phyloP scores from a whole-genome alignment of 2,888 invertebrate genomes.

The Neoaliturus tenellus region DNA sequence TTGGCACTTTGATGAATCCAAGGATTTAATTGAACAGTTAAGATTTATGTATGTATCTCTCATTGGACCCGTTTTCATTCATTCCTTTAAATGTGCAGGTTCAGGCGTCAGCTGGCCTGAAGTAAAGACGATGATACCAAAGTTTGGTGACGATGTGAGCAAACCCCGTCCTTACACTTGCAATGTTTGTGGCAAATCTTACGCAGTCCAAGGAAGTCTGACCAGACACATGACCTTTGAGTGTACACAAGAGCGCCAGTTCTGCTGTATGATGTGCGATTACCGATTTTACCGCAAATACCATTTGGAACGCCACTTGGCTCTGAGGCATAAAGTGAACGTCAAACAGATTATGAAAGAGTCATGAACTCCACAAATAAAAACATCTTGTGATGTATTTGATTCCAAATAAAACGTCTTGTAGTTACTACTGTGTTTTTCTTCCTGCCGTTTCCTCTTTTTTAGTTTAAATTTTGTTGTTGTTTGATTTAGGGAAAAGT shows the following conservation, averaged over 20 bases:
- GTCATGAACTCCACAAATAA: no score
- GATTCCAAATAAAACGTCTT: no score
- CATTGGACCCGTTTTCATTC: no score
- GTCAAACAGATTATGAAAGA: slow-evolving; percentile 51
- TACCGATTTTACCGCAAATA: slow-evolving; percentile 41
- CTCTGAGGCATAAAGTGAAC: slow-evolving; percentile 43
- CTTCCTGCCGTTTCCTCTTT: no score
- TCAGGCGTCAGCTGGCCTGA: background rate
- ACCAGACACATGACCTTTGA: slow-evolving; percentile 71
- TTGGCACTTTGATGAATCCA: no score
- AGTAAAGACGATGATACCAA: no score
- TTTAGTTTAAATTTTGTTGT: no score
- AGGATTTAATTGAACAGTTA: no score
- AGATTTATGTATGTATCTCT: no score
- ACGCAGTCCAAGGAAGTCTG: slow-evolving; percentile 67
- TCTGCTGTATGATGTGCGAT: slow-evolving; percentile 67
- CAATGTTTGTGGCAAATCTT: slow-evolving; percentile 67
- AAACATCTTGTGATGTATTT: no score
- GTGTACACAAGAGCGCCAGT: slow-evolving; percentile 73
- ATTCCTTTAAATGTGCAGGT: background rate
- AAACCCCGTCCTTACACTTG: slow-evolving; percentile 31
- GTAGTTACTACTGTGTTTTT: no score
- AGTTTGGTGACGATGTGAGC: background rate
- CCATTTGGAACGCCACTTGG: slow-evolving; percentile 39
- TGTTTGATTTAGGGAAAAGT: no score